These are phyloP conservation scores for Panagrolaimus sp. DNA, from an alignment of 1,140 invertebrate genomes.

Conservation along the genomic window DNA sequence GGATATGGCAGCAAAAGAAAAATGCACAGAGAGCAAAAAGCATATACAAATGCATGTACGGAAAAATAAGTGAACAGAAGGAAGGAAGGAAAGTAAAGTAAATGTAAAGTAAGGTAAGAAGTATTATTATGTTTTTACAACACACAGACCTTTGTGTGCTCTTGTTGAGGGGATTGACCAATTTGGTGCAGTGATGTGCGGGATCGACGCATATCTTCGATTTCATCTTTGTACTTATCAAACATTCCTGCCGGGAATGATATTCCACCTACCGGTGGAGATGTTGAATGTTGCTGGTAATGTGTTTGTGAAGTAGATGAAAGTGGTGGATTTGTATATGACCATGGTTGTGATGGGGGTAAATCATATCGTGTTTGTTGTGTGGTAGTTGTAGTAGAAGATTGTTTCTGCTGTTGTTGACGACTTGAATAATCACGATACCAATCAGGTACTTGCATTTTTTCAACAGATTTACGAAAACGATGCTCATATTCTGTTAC, in stretches of 20 bases:
- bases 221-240: slow-evolving; percentile 53
- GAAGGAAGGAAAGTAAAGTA: too few species aligned
- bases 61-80: too few species aligned
- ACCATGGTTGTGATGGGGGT: slow-evolving; percentile 3
- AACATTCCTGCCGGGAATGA: slow-evolving; percentile 55
- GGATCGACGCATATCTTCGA: slow-evolving; percentile 50
- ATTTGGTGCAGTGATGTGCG: slow-evolving; percentile 51
- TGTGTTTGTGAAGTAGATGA: not conserved
- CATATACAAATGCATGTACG: not conserved
- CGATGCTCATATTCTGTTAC: slow-evolving; percentile 48
- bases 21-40: slow-evolving; percentile 17
- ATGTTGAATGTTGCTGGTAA: not conserved
- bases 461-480: slow-evolving; percentile 53
- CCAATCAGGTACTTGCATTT: slow-evolving; percentile 52
- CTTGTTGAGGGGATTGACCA: slow-evolving; percentile 21
- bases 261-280: slow-evolving; percentile 42
- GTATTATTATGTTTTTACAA: slow-evolving; percentile 27
- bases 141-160: slow-evolving; percentile 57
- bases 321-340: slow-evolving; percentile 6
- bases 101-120: too few species aligned
- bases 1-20: slow-evolving; percentile 19
- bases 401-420: not conserved
- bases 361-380: not conserved
- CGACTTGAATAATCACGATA: slow-evolving; percentile 41
- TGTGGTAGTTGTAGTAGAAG: not conserved